phyloP scores from a whole-genome alignment of 2,888 invertebrate species.

The Tenodera sinensis region DNA sequence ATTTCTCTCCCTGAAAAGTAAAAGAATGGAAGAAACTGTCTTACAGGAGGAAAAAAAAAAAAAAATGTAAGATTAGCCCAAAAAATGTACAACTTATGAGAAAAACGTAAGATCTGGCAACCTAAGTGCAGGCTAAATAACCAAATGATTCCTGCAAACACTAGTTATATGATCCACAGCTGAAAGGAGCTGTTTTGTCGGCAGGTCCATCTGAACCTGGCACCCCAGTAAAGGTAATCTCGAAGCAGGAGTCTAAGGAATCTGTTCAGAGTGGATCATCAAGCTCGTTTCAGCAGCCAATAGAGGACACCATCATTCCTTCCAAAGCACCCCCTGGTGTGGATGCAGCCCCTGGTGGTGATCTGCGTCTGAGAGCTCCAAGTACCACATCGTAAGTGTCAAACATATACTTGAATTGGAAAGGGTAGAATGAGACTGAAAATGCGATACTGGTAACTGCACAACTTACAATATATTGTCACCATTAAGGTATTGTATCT shows the following conservation, averaged over 20 bases:
- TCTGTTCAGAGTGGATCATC: constrained; percentile 12
- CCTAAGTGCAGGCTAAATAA: too few relatives aligned
- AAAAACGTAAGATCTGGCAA: too few relatives aligned
- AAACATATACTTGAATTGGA: background rate
- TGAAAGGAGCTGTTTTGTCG: background rate
- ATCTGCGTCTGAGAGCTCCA: constrained; percentile 43
- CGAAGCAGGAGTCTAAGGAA: constrained; percentile 13
- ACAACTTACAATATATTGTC: too few relatives aligned
- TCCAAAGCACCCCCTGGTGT: constrained; percentile 31
- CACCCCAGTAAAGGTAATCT: background rate
- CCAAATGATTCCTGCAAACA: too few relatives aligned
- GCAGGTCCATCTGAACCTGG: background rate
- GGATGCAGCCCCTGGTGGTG: constrained; percentile 32
- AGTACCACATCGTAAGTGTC: constrained; percentile 44
- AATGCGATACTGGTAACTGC: too few relatives aligned
- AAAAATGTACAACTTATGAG: too few relatives aligned
- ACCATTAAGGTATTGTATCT: too few relatives aligned
- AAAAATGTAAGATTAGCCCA: too few relatives aligned
- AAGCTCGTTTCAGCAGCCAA: constrained; percentile 23
- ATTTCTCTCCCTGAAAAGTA: too few relatives aligned
- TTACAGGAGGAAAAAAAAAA: too few relatives aligned
- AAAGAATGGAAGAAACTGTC: too few relatives aligned
- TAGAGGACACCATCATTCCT: constrained; percentile 31
- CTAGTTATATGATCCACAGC: background rate
- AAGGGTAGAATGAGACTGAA: too few relatives aligned